Base-by-base conservation (phyloP, 2,797 vertebrate genomes). In the Pangasius djambal region DNA sequence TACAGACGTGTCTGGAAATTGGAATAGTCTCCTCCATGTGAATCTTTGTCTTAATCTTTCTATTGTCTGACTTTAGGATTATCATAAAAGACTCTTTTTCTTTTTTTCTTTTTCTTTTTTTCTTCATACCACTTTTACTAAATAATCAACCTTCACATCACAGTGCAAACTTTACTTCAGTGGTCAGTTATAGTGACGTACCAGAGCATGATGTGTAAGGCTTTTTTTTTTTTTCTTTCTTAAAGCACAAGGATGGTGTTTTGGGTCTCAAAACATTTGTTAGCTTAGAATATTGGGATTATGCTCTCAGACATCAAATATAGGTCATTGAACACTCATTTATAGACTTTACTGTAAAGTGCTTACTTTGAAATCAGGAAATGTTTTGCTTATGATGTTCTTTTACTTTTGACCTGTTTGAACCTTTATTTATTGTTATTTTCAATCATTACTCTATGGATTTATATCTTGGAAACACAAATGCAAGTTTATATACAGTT, bases 381-480 rank as follows among this genome's bases (percentile, higher is more conserved):
- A 25, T 4, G 34, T 65, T 83, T 48, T 65, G n/a, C 31, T 37
- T 59, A 16, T 15, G 37, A 40, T 77, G 18, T n/a, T 63, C 7
- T 63, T 85, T 63, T 65, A 10, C 37, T 55, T 61, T 67, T 57
- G 28, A 31, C 12, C 25, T 55, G 37, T 52, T 72, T 91, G 40
- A 10, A 34, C 31, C 15, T 79, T 44, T 89, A 82, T 82, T 89
- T 86, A 89, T 89, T 88, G 20, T 84, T n/a, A 65, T 79, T 7
- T 57, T 79, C 18, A 57, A 13, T 52, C 0, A 10, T 40, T 63
- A 57, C 40, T 74, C 22, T 16, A 6, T 55, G 74, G 34, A 55
- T 85, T 70, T 69, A 34, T 85, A 70, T 83, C 4, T 63, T 65
- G 7, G 16, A 55, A 31, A 34, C 9, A 18, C 3, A 2, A 16